These are phyloP conservation scores for Rafetus swinhoei DNA, from an alignment of 2,113 vertebrate species.

Conservation along the genomic window DNA sequence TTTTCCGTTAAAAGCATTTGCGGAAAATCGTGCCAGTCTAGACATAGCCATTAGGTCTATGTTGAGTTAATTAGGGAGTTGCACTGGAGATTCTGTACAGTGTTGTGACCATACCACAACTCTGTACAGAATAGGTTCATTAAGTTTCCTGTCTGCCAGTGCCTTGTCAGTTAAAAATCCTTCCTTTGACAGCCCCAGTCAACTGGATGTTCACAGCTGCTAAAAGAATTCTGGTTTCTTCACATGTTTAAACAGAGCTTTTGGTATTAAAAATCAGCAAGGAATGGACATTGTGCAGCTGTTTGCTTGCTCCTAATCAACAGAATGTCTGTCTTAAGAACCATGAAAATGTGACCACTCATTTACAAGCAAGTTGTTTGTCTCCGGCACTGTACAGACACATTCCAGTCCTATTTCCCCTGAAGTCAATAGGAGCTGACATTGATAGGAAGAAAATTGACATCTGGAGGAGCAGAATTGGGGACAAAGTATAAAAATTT, in stretches of 20 bases:
- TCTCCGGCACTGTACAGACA: not conserved
- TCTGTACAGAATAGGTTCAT: not conserved
- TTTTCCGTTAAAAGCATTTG: no score
- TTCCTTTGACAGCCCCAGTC: not conserved
- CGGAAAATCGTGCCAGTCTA: no score
- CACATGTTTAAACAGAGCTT: not conserved
- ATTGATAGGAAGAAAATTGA: not conserved
- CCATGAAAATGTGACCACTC: not conserved
- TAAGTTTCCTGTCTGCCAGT: not conserved
- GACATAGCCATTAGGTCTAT: no score
- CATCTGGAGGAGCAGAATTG: not conserved
- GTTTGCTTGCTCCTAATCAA: not conserved
- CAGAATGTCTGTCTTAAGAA: not conserved
- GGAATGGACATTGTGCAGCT: not conserved
- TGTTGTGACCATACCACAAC: not conserved
- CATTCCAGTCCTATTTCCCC: not conserved
- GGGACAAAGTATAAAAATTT: not conserved
- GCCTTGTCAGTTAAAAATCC: not conserved
- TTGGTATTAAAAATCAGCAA: not conserved
- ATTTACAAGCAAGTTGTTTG: not conserved
- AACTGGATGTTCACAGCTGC: not conserved
- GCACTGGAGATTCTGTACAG: not conserved
- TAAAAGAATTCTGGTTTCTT: not conserved
- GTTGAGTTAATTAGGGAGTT: no score
- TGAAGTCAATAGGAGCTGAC: not conserved